phyloP scores from a whole-genome alignment of 35 echinoderm and acorn worm genomes.

The Ptychodera flava region DNA sequence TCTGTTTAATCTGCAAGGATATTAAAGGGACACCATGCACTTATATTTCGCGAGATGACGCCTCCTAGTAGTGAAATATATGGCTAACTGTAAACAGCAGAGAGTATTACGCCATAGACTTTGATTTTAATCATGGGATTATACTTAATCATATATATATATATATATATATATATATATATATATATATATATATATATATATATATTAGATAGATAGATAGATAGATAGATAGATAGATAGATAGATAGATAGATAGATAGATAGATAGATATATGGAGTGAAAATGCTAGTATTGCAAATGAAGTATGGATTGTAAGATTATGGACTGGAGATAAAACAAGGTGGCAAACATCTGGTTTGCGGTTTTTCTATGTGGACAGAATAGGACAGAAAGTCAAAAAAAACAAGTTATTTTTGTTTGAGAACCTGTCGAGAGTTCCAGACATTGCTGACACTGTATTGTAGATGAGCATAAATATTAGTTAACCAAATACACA shows the following conservation, averaged over 20 bases:
- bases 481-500: too few relatives aligned
- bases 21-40: neutral
- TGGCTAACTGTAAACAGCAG: too few relatives aligned
- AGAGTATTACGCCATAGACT: neutral
- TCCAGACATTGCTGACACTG: neutral
- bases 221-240: neutral
- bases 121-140: neutral
- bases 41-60: too few relatives aligned
- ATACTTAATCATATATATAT: neutral
- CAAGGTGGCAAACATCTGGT: neutral
- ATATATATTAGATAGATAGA: neutral
- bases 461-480: too few relatives aligned
- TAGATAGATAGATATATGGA: neutral
- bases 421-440: neutral
- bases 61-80: too few relatives aligned
- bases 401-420: neutral
- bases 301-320: too few relatives aligned
- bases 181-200: slow-evolving; percentile 3
- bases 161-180: slow-evolving; percentile 3
- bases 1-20: slow-evolving; percentile 54
- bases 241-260: neutral
- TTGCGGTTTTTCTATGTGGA: neutral
- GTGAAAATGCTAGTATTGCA: too few relatives aligned
- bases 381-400: neutral
- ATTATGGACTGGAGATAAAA: neutral